Conservation (phyloP, 2,797 vertebrate species). For the Crax fasciolata region DNA sequence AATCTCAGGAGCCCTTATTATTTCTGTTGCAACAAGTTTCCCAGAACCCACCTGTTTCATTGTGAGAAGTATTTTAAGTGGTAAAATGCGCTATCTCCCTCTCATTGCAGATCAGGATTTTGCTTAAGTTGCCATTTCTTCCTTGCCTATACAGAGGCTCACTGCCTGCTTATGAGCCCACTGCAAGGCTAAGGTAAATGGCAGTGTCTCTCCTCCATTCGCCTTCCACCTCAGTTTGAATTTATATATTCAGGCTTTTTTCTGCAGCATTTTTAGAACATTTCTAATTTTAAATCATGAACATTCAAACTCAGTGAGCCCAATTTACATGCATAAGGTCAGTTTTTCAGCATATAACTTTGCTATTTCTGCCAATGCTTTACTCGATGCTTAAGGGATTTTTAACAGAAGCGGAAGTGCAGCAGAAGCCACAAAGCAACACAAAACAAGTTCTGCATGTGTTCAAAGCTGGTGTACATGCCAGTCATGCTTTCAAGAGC, state of each 20-base stretch:
- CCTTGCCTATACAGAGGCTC: not conserved
- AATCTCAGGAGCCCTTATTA: not conserved
- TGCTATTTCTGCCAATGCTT: not conserved
- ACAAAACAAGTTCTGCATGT: not conserved
- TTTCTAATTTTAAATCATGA: not conserved
- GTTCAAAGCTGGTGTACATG: not conserved
- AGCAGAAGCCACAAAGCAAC: not conserved
- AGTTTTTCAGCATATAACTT: not conserved
- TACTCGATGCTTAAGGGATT: rapidly evolving
- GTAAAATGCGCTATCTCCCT: not conserved
- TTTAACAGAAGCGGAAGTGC: not conserved
- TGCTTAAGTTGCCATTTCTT: not conserved
- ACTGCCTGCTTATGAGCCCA: not conserved
- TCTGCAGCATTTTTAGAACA: not conserved
- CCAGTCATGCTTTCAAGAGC: constrained; percentile 5
- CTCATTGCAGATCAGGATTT: not conserved
- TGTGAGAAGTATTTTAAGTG: not conserved
- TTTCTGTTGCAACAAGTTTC: not conserved
- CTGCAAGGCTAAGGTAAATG: not conserved
- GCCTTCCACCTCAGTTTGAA: not conserved
- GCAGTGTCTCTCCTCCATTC: not conserved
- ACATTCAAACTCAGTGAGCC: not conserved
- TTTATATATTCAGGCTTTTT: not conserved
- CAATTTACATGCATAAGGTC: not conserved
- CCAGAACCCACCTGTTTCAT: not conserved